Conservation (phyloP, 2,888 invertebrate species). For the Criorhina ranunculi region DNA sequence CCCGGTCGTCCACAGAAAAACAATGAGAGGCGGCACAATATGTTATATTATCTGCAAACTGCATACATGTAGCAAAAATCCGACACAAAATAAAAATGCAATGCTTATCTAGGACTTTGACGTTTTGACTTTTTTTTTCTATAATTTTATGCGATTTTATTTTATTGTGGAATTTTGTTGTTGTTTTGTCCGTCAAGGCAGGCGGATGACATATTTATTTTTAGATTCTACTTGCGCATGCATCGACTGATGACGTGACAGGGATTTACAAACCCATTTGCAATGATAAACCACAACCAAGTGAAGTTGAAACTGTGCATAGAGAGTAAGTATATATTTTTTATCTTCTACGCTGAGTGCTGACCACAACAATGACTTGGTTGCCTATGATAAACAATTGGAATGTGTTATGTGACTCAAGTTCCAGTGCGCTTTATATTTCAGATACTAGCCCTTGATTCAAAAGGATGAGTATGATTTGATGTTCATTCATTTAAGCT, state of each 20-base stretch:
- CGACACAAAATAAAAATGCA: constrained; percentile 38
- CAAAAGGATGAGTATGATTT: no score
- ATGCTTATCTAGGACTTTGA: constrained; percentile 54
- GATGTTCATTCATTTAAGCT: no score
- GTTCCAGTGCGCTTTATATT: not conserved
- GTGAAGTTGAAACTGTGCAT: not conserved
- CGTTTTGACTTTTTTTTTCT: constrained; percentile 36
- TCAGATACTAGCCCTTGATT: not conserved
- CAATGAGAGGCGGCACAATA: constrained; percentile 32
- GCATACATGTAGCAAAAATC: constrained; percentile 21
- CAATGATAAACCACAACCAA: not conserved
- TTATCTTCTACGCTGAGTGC: constrained; percentile 8
- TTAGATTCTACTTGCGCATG: constrained; percentile 33
- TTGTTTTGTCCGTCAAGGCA: not conserved
- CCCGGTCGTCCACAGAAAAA: constrained; percentile 7
- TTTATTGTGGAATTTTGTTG: constrained; percentile 2
- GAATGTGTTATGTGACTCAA: not conserved
- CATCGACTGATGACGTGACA: constrained; percentile 39
- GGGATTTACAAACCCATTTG: constrained; percentile 17
- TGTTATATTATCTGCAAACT: constrained; percentile 36
- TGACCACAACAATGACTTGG: not conserved
- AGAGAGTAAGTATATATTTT: not conserved
- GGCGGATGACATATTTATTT: constrained; percentile 58
- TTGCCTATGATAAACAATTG: not conserved
- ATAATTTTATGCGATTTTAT: constrained; percentile 33